phyloP scores from a whole-genome alignment of 2,113 vertebrate species.

The Ceyx melanurus region DNA sequence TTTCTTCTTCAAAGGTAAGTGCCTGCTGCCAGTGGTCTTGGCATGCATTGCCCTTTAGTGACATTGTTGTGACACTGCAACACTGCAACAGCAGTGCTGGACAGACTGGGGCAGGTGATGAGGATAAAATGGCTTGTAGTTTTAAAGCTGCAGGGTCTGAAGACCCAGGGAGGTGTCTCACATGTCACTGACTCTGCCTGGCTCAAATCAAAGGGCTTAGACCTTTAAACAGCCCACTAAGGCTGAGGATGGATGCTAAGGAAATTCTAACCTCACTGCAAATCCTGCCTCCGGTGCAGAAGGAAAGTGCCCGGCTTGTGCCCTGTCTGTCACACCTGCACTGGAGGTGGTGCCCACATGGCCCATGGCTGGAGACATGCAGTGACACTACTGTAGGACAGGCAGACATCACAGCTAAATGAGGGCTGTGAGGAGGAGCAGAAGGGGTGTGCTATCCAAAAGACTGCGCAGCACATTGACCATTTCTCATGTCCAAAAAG shows the following conservation, averaged over 20 bases:
- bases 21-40: accelerated
- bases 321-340: too few relatives aligned
- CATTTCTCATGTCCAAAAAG: not conserved
- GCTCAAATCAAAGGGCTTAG: not conserved
- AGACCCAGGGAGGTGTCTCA: not conserved
- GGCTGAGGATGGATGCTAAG: not conserved
- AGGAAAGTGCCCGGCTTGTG: accelerated
- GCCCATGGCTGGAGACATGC: not conserved
- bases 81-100: accelerated
- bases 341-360: accelerated
- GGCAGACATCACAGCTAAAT: not conserved
- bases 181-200: not conserved
- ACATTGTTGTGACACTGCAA: too few relatives aligned
- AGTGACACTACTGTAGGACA: too few relatives aligned
- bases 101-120: accelerated
- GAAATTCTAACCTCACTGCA: not conserved
- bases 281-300: not conserved
- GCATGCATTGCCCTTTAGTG: accelerated
- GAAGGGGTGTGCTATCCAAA: not conserved
- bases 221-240: not conserved
- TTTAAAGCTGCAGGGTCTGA: not conserved
- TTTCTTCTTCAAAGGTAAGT: constrained; percentile 97
- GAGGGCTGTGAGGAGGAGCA: not conserved
- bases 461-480: not conserved
- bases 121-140: not conserved